Conservation (phyloP, 1,140 invertebrate species). For the Ylistrum balloti region DNA sequence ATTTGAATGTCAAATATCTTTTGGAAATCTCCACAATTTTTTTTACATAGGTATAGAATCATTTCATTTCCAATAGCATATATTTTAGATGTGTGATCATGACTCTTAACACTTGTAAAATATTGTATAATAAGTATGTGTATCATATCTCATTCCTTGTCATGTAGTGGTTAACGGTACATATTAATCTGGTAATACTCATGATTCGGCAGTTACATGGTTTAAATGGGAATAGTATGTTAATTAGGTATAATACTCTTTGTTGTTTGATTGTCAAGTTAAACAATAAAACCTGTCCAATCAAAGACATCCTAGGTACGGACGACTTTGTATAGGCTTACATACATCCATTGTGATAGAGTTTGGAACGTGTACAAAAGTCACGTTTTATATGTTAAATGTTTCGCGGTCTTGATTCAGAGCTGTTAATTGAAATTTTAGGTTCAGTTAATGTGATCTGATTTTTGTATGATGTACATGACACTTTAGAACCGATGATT, state of each 20-base stretch:
- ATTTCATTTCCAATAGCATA: no score
- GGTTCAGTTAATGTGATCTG: not conserved
- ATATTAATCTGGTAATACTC: no score
- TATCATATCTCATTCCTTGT: no score
- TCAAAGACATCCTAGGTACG: not conserved
- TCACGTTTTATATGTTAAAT: not conserved
- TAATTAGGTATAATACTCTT: not conserved
- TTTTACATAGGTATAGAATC: no score
- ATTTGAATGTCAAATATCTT: no score
- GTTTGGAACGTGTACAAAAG: not conserved
- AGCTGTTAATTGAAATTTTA: not conserved
- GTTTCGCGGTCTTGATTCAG: not conserved
- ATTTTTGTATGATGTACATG: not conserved
- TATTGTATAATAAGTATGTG: no score
- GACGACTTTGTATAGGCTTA: not conserved
- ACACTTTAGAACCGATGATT: not conserved
- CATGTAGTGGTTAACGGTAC: no score
- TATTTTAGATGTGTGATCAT: no score
- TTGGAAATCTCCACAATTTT: no score
- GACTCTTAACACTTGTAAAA: no score
- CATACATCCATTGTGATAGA: not conserved
- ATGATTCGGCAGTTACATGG: not conserved
- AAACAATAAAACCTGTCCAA: constrained; percentile 20
- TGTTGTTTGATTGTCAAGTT: not conserved
- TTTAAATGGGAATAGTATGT: not conserved